Evolutionary conservation across 2,888 invertebrate genomes (phyloP), one percentile per base, ranked within the genome.

Genomic region (Ichneumon xanthorius): DNA sequence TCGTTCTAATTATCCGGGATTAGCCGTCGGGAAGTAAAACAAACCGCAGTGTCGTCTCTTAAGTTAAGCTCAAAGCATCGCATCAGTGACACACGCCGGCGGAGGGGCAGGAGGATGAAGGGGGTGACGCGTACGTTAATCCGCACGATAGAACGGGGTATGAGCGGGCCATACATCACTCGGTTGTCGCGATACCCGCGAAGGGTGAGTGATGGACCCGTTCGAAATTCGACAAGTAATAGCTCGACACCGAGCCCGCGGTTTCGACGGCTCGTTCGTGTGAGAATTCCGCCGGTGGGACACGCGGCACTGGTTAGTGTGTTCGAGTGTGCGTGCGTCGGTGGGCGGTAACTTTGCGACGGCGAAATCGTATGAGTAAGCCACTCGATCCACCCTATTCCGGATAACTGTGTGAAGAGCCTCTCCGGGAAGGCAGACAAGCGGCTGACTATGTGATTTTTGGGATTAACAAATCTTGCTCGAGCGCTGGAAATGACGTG

Each of bases 161-260:
- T 26, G 78, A 65, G 37, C n/a, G 9, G 45, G 72, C 82, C 75
- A 87, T 87, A 81, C 67, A 87, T 87, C 85, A 87, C 70, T 73
- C 75, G 75, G 76, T 82, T 84, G 87, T 85, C 84, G 75, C 68
- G 85, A 82, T 80, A 82, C 80, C 45, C 68, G 79, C 63, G 78
- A 82, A 83, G 80, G 72, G 72, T 87, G 88, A 86, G 82, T 87
- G 86, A 88, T 88, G 87, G 85, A 86, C 85, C 84, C 68, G 76
- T 81, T 81, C 83, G 76, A 86, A 87, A 88, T 87, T 82, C 83
- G 86, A 84, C 88, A 86, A 87, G 87, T 84, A 87, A 85, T 87
- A 84, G 85, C 71, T 82, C 81, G 79, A 85, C 68, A 85, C 73
- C 65, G 55, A 58, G 61, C 26, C 48, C 61, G 80, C 68, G 81